phyloP scores from a whole-genome alignment of 2,888 invertebrate species.

The Scaptomyza parva region DNA sequence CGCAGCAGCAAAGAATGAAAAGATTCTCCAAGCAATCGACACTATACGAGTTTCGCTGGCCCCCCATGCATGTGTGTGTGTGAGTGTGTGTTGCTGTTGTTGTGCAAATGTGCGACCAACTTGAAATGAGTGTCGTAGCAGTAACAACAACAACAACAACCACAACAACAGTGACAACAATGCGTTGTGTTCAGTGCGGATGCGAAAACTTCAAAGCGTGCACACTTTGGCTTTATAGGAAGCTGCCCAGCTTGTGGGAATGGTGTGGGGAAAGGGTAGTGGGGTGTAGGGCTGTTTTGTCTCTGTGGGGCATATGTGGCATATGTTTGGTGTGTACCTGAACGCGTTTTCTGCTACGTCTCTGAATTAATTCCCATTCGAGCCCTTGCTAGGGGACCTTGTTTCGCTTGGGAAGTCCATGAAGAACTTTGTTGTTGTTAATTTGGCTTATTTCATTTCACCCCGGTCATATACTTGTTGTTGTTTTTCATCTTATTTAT shows the following conservation, averaged over 20 bases:
- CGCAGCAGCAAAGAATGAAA: constrained; percentile 37
- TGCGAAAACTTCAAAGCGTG: constrained; percentile 78
- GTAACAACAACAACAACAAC: constrained; percentile 15
- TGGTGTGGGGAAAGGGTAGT: constrained; percentile 7
- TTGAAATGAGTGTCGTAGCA: constrained; percentile 71
- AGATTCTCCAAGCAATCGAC: constrained; percentile 37
- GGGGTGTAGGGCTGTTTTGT: neutral
- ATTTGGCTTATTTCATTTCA: constrained; percentile 74
- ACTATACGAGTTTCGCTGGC: constrained; percentile 6
- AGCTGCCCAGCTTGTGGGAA: constrained; percentile 54
- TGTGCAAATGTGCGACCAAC: constrained; percentile 68
- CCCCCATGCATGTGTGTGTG: neutral
- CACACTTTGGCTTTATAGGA: constrained; percentile 69
- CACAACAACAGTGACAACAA: constrained; percentile 42
- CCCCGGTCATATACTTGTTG: constrained; percentile 33
- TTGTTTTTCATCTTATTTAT: constrained; percentile 62
- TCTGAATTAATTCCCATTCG: constrained; percentile 70
- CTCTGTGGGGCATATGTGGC: constrained; percentile 21
- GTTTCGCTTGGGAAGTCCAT: constrained; percentile 2
- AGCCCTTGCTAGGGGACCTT: constrained; percentile 26
- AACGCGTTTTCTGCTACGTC: constrained; percentile 43
- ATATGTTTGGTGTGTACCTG: constrained; percentile 39
- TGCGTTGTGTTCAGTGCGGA: constrained; percentile 68
- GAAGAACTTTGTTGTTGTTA: constrained; percentile 67
- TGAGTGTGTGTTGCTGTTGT: constrained; percentile 32